A percentile compares a stretch with the other conserved stretches of the same genome.
Conservation (phyloP, 2,888 invertebrate genomes). For the Clepsis dumicolana region DNA sequence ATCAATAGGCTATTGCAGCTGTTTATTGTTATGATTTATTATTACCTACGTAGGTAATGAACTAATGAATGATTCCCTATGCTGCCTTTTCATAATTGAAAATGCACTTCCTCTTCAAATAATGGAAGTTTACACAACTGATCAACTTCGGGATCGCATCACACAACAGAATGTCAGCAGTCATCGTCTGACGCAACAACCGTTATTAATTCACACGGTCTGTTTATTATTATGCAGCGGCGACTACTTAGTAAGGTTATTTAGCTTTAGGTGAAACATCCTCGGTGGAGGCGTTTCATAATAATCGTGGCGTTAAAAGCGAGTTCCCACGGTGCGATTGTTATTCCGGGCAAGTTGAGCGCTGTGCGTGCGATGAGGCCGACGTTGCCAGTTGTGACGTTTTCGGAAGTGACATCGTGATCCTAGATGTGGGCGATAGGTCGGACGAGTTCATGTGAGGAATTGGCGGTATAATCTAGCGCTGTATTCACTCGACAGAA, state of each 20-base stretch:
- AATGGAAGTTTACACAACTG: slow-evolving; percentile 30
- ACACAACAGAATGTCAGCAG: slow-evolving; percentile 58
- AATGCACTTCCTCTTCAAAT: slow-evolving; percentile 27
- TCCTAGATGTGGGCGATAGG: slow-evolving; percentile 37
- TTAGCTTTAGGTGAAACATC: slow-evolving; percentile 63
- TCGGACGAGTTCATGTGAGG: slow-evolving; percentile 23
- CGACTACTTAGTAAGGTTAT: slow-evolving; percentile 57
- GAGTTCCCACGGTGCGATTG: slow-evolving; percentile 81
- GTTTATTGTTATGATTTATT: neutral
- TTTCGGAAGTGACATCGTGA: slow-evolving; percentile 59
- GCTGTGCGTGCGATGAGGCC: slow-evolving; percentile 66
- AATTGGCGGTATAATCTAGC: slow-evolving; percentile 10
- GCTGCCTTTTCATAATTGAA: slow-evolving; percentile 19
- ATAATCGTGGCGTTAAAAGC: slow-evolving; percentile 71
- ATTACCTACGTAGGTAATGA: neutral
- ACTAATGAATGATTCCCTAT: neutral
- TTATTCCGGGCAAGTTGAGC: slow-evolving; percentile 72
- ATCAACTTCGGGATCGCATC: slow-evolving; percentile 32
- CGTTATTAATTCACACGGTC: slow-evolving; percentile 71
- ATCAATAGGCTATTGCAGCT: neutral
- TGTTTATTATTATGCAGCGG: slow-evolving; percentile 59
- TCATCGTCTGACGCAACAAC: slow-evolving; percentile 66
- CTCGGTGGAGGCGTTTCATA: slow-evolving; percentile 69
- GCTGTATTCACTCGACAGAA: neutral
- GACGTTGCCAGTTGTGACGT: slow-evolving; percentile 63